phyloP scores from a whole-genome alignment of 2,888 invertebrate species.

The Bombylius discolor region DNA sequence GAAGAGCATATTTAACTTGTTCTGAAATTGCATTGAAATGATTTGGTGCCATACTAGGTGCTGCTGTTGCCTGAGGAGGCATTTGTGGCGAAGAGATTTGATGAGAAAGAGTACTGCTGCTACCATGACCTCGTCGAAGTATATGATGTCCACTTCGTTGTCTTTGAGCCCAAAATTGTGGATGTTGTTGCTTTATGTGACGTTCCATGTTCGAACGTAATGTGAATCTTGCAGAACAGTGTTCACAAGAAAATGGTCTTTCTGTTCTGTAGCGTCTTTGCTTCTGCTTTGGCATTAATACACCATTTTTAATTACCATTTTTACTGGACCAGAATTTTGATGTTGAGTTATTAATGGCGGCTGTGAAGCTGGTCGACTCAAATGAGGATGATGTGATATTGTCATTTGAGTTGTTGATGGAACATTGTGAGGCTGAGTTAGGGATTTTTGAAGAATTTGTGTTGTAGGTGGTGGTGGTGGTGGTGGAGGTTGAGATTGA shows the following conservation, averaged over 20 bases:
- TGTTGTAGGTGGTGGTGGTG: conserved; percentile 17
- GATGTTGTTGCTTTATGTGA: conserved; percentile 89
- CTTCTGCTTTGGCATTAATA: conserved; percentile 83
- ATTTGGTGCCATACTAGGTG: conserved; percentile 24
- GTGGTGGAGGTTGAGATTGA: neutral
- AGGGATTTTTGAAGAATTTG: conserved; percentile 21
- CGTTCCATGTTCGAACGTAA: conserved; percentile 89
- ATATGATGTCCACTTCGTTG: conserved; percentile 46
- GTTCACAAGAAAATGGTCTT: conserved; percentile 79
- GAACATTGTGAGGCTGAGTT: neutral
- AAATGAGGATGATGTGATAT: conserved; percentile 7
- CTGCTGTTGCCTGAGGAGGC: neutral
- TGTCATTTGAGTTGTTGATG: conserved; percentile 1
- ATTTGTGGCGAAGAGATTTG: conserved; percentile 16
- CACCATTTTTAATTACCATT: conserved; percentile 83
- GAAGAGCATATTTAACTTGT: conserved; percentile 60
- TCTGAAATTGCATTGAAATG: conserved; percentile 41
- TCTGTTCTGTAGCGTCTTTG: conserved; percentile 82
- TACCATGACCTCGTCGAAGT: conserved; percentile 30
- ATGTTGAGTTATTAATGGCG: conserved; percentile 13
- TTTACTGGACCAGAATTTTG: conserved; percentile 48
- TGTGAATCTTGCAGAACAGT: conserved; percentile 82
- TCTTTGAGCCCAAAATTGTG: conserved; percentile 74
- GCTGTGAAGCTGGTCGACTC: conserved; percentile 18
- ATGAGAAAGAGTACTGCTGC: conserved; percentile 11